These are phyloP conservation scores for Pediacus dermestoides DNA, from an alignment of 2,888 invertebrate species.

Conservation along the genomic window DNA sequence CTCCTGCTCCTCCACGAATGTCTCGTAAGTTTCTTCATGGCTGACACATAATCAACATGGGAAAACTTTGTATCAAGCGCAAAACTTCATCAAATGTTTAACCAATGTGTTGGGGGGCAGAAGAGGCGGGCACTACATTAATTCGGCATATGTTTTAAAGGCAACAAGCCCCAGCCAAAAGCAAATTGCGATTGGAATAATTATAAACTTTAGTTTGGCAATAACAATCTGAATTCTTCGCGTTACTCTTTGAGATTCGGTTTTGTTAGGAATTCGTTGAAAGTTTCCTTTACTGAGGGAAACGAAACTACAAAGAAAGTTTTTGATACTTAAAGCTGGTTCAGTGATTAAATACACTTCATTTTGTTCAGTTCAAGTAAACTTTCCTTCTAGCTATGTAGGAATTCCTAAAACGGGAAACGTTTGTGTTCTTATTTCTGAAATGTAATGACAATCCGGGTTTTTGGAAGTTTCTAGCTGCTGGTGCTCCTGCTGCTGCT, in stretches of 20 bases:
- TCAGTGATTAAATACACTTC: slow-evolving; percentile 30
- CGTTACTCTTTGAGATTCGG: slow-evolving; percentile 12
- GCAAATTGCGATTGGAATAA: slow-evolving; percentile 4
- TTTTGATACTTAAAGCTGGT: slow-evolving; percentile 28
- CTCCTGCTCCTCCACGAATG: too few species aligned
- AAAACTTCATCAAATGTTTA: slow-evolving; percentile 9
- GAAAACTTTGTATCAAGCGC: too few species aligned
- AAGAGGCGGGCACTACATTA: slow-evolving; percentile 3
- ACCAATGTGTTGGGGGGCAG: background rate
- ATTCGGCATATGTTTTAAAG: slow-evolving; percentile 5
- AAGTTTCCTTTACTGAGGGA: slow-evolving; percentile 21
- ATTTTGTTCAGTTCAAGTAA: slow-evolving; percentile 9
- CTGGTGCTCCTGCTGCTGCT: too few species aligned
- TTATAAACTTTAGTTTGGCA: slow-evolving; percentile 8
- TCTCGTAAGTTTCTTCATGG: too few species aligned
- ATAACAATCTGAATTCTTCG: slow-evolving; percentile 13
- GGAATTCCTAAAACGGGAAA: background rate
- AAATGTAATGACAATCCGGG: too few species aligned
- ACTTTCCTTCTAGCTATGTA: slow-evolving; percentile 3
- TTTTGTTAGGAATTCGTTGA: slow-evolving; percentile 21
- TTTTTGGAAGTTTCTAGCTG: too few species aligned
- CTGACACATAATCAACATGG: too few species aligned
- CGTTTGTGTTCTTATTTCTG: slow-evolving; percentile 3
- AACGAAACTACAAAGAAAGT: slow-evolving; percentile 27
- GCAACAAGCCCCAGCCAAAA: too few species aligned